Evolutionary conservation across 1,140 invertebrate species (phyloP).

Genomic region (Ridgeia piscesae): DNA sequence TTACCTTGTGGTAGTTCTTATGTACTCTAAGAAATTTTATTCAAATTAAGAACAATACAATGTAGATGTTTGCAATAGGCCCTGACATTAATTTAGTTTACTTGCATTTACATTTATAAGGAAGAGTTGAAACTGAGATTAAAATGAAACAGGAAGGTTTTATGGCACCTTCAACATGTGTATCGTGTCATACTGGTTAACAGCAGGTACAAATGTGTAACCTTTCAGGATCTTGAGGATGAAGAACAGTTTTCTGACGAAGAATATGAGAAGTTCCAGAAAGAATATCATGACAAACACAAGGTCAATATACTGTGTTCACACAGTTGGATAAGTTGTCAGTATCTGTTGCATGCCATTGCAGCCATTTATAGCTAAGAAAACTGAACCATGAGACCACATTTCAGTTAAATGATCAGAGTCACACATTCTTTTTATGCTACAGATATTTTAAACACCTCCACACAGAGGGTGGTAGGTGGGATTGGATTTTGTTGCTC

Average conservation of each 20-base stretch:
- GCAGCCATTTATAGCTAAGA: background rate
- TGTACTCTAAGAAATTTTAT: background rate
- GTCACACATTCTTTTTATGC: too few relatives aligned
- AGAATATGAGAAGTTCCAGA: constrained; percentile 73
- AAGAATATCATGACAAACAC: constrained; percentile 53
- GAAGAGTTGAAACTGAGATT: background rate
- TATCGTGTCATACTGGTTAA: background rate
- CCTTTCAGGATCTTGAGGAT: constrained; percentile 57
- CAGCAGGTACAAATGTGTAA: background rate
- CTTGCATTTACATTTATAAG: background rate
- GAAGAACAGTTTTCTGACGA: constrained; percentile 81
- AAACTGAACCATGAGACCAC: too few relatives aligned
- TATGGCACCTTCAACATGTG: background rate
- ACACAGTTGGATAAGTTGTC: background rate
- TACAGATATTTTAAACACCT: too few relatives aligned
- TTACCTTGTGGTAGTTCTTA: background rate
- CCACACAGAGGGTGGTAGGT: too few relatives aligned
- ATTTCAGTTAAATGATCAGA: too few relatives aligned
- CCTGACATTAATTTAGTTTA: too few relatives aligned
- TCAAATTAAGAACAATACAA: background rate
- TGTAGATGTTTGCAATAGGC: background rate
- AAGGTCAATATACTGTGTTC: background rate
- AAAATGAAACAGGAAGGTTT: background rate
- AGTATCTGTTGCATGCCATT: background rate
- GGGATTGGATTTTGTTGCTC: too few relatives aligned